A percentile compares a stretch with the other conserved stretches of the same genome.
phyloP scores from a whole-genome alignment of 2,888 invertebrate species.

The Metacarcinus magister region DNA sequence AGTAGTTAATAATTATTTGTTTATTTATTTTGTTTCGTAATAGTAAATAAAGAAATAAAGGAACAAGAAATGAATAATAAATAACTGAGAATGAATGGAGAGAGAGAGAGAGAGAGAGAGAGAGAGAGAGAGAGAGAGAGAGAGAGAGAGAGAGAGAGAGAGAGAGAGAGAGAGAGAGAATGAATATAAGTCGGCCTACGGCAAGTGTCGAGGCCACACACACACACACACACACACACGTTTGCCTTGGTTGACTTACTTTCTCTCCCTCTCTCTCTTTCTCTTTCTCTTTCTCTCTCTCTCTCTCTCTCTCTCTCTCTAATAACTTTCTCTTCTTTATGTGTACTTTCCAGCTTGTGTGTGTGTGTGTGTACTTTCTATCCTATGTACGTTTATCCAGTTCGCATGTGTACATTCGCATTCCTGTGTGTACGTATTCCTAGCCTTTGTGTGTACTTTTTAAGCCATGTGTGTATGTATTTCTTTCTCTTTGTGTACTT shows the following conservation, averaged over 20 bases:
- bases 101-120: not conserved
- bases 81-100: not conserved
- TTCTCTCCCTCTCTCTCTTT: not conserved
- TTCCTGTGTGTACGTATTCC: not conserved
- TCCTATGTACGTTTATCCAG: not conserved
- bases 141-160: constrained; percentile 26
- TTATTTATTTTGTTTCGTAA: too few relatives aligned
- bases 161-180: not conserved
- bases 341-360: constrained; percentile 4
- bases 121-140: constrained; percentile 21
- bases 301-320: not conserved
- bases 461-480: not conserved
- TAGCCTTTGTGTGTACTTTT: not conserved
- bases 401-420: not conserved
- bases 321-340: not conserved
- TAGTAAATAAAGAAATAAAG: not conserved
- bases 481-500: not conserved
- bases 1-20: not conserved
- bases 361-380: too few relatives aligned
- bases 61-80: not conserved
- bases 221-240: constrained; percentile 14
- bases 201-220: constrained; percentile 11
- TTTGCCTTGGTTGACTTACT: constrained; percentile 2
- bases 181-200: not conserved
- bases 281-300: not conserved